A percentile compares a stretch with the other conserved stretches of the same genome.
Conservation (phyloP, 1,140 invertebrate genomes). For the Zaprionus vittiger region DNA sequence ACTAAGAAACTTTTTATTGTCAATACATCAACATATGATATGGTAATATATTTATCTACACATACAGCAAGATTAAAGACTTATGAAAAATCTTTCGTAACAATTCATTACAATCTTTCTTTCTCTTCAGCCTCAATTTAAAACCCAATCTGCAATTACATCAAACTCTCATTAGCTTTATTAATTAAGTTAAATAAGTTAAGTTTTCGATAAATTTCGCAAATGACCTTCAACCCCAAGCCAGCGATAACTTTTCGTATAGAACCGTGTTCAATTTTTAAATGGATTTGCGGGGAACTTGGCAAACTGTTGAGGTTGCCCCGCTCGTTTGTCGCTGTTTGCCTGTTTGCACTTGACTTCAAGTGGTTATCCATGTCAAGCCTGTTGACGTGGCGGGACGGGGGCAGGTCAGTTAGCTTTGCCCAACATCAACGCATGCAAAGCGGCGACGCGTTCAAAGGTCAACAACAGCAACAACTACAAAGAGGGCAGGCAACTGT, state of each 20-base stretch:
- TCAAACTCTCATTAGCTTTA: neutral
- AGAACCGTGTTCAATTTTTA: constrained; percentile 5
- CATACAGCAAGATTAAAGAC: too few relatives aligned
- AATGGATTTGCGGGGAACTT: constrained; percentile 12
- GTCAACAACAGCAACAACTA: constrained; percentile 47
- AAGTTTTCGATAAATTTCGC: neutral
- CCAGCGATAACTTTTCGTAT: neutral
- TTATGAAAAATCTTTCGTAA: too few relatives aligned
- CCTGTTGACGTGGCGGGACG: constrained; percentile 40
- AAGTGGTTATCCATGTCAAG: constrained; percentile 81
- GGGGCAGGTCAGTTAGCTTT: constrained; percentile 32
- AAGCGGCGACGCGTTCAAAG: constrained; percentile 65
- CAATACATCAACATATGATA: too few relatives aligned
- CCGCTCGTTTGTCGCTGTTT: neutral
- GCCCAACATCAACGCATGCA: constrained; percentile 55
- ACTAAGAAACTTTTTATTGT: too few relatives aligned
- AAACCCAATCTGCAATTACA: neutral
- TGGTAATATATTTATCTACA: too few relatives aligned
- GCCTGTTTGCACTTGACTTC: constrained; percentile 43
- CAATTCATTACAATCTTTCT: neutral
- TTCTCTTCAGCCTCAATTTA: neutral
- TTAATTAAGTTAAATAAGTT: neutral
- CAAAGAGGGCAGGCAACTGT: constrained; percentile 19
- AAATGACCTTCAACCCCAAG: neutral
- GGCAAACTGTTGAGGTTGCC: constrained; percentile 23